These are phyloP conservation scores for Beris chalybata DNA, from an alignment of 2,888 invertebrate genomes.

Conservation along the genomic window DNA sequence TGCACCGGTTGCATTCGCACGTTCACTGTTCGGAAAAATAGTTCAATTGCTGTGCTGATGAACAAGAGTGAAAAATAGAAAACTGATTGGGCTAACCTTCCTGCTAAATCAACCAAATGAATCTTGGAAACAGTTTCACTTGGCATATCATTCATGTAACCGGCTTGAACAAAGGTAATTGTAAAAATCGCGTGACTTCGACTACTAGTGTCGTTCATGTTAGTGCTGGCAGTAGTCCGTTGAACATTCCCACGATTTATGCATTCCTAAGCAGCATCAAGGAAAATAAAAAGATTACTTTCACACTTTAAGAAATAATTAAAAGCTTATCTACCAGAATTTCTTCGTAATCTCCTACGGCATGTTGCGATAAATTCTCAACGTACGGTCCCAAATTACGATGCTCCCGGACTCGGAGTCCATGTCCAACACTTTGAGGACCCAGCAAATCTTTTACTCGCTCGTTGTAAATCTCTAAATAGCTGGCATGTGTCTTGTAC, in stretches of 20 bases:
- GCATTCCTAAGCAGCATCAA: constrained; percentile 61
- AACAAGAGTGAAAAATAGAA: constrained; percentile 9
- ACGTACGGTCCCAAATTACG: constrained; percentile 82
- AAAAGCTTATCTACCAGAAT: constrained; percentile 67
- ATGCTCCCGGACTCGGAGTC: constrained; percentile 77
- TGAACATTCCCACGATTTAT: constrained; percentile 79
- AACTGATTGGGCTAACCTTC: constrained; percentile 63
- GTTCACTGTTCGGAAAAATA: constrained; percentile 63
- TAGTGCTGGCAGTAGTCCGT: constrained; percentile 84
- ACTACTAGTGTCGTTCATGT: constrained; percentile 91
- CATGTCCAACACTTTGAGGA: constrained; percentile 64
- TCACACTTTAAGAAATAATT: background rate
- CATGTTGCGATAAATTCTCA: constrained; percentile 81
- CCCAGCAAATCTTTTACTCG: constrained; percentile 73
- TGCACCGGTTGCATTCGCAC: constrained; percentile 87
- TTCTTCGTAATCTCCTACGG: constrained; percentile 83
- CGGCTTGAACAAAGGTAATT: constrained; percentile 85
- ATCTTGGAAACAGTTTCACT: constrained; percentile 89
- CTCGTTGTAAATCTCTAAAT: constrained; percentile 85
- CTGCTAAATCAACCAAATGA: constrained; percentile 86
- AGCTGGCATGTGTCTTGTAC: constrained; percentile 84
- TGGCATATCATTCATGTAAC: constrained; percentile 83
- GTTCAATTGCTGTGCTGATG: background rate
- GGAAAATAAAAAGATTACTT: background rate
- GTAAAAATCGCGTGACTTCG: constrained; percentile 91